phyloP scores from a whole-genome alignment of 2,888 invertebrate species.

The Hemaris fuciformis region DNA sequence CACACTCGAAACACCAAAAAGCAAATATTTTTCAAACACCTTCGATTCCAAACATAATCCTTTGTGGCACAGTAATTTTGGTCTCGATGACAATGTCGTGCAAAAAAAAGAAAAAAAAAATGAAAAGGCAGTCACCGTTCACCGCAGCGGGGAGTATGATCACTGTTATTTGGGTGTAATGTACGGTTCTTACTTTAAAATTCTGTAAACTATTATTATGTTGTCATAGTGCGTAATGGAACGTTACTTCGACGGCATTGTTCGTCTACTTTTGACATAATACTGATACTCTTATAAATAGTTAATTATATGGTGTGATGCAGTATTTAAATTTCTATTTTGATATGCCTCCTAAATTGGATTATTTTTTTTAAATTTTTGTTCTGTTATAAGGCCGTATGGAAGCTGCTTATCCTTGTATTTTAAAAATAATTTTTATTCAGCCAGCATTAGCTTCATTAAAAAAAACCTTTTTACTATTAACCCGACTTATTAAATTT shows the following conservation, averaged over 20 bases:
- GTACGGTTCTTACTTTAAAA: conserved; percentile 46
- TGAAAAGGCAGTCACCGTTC: conserved; percentile 47
- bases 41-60: conserved; percentile 60
- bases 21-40: conserved; percentile 81
- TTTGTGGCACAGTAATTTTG: conserved; percentile 74
- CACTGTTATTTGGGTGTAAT: conserved; percentile 75
- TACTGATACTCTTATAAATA: neutral
- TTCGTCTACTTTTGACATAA: conserved; percentile 8
- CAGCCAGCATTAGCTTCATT: too few species aligned
- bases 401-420: neutral
- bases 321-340: neutral
- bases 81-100: conserved; percentile 68
- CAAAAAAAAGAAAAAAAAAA: conserved; percentile 16
- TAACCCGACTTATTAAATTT: neutral
- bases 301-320: neutral
- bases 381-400: neutral
- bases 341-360: neutral
- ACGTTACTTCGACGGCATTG: conserved; percentile 33
- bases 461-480: too few species aligned
- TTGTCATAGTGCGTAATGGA: conserved; percentile 61
- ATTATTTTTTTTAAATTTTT: neutral
- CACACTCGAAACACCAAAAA: conserved; percentile 61
- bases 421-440: neutral
- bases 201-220: conserved; percentile 61
- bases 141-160: conserved; percentile 65